phyloP scores from a whole-genome alignment of 2,888 invertebrate species.

The Pollenia labialis region DNA sequence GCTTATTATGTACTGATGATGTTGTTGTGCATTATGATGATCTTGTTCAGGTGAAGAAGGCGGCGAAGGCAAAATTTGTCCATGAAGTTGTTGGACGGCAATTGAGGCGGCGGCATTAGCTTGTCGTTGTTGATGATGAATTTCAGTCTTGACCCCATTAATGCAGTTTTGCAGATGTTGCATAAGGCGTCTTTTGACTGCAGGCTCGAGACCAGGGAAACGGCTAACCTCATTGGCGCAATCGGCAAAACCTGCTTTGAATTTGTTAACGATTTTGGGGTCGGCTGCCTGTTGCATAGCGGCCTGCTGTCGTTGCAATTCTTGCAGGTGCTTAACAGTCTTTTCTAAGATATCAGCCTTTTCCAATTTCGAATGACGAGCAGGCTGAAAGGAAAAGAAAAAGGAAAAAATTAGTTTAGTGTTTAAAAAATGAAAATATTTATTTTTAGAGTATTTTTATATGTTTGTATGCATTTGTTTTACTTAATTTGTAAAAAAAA shows the following conservation, averaged over 20 bases:
- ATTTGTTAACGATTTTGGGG: conserved; percentile 92
- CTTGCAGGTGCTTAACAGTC: conserved; percentile 96
- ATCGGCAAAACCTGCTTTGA: conserved; percentile 94
- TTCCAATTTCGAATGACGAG: conserved; percentile 96
- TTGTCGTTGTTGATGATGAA: conserved; percentile 82
- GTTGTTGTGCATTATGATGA: conserved; percentile 73
- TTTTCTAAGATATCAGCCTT: conserved; percentile 98
- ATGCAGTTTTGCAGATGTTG: conserved; percentile 91
- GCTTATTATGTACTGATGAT: conserved; percentile 76
- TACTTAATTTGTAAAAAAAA: background rate
- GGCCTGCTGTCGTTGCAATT: conserved; percentile 93
- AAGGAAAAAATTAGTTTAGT: background rate
- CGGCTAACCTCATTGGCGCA: conserved; percentile 93
- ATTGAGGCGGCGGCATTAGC: conserved; percentile 74
- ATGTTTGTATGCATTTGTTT: background rate
- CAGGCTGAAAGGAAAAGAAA: conserved; percentile 88
- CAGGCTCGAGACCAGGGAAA: conserved; percentile 90
- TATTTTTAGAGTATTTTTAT: background rate
- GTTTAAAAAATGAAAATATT: background rate
- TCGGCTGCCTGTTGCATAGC: conserved; percentile 93
- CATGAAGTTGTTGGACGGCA: conserved; percentile 83
- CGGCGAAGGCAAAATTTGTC: conserved; percentile 86
- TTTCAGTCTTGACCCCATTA: conserved; percentile 84
- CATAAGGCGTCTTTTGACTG: conserved; percentile 89
- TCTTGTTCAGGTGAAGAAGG: conserved; percentile 83